A percentile compares a stretch with the other conserved stretches of the same genome.
These are phyloP conservation scores for Hypotaenidia philippensis DNA, from an alignment of 2,797 vertebrate genomes.

Conservation along the genomic window DNA sequence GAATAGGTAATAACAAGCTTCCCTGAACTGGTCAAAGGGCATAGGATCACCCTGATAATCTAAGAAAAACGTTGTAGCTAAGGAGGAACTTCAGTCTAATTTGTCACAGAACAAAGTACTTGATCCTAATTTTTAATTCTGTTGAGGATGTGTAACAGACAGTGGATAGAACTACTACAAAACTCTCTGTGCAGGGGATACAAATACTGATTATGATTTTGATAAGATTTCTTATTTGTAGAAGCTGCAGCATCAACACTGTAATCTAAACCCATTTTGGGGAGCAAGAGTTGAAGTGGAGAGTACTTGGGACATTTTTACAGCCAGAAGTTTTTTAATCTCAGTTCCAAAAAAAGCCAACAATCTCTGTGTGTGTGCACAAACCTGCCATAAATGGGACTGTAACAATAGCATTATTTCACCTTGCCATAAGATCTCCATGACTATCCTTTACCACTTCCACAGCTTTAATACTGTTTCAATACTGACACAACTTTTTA, in stretches of 20 bases:
- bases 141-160: background rate
- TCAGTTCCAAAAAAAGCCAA: background rate
- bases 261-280: background rate
- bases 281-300: background rate
- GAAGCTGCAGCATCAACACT: background rate
- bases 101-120: background rate
- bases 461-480: background rate
- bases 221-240: background rate
- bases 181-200: background rate
- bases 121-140: background rate
- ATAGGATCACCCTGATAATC: background rate
- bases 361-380: background rate
- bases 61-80: background rate
- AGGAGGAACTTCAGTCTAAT: background rate
- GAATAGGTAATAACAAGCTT: background rate
- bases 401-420: background rate
- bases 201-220: background rate
- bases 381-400: background rate
- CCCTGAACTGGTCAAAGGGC: background rate
- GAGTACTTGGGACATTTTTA: background rate
- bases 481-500: background rate
- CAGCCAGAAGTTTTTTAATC: background rate
- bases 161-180: background rate
- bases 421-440: background rate
- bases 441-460: background rate